phyloP scores from a whole-genome alignment of 2,113 vertebrate genomes.

The Silurus meridionalis region DNA sequence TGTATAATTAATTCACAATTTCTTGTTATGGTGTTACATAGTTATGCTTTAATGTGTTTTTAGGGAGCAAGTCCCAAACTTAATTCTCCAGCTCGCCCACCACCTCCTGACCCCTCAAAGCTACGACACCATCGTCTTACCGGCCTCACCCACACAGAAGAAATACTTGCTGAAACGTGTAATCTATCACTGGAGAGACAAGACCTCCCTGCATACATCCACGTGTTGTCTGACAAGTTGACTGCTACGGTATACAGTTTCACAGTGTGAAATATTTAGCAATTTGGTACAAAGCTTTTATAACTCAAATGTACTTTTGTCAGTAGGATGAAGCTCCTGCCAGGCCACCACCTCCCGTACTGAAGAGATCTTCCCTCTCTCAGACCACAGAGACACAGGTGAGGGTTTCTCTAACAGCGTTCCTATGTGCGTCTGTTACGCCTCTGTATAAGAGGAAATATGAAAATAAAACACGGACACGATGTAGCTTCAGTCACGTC shows the following conservation, averaged over 20 bases:
- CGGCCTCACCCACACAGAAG: neutral
- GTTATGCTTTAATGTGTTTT: neutral
- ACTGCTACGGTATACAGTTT: neutral
- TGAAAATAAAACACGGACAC: too few relatives aligned
- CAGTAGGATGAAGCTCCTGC: conserved; percentile 8
- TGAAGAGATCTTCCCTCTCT: neutral
- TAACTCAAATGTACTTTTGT: neutral
- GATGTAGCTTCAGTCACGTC: too few relatives aligned
- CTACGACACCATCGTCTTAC: neutral
- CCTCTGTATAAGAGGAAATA: too few relatives aligned
- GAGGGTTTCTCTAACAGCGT: neutral
- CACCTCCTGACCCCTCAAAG: neutral
- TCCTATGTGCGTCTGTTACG: neutral
- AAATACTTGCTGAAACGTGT: neutral
- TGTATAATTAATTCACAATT: neutral
- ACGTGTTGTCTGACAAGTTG: neutral
- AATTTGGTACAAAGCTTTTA: neutral
- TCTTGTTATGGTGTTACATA: neutral
- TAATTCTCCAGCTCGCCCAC: conserved; percentile 9
- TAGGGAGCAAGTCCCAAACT: neutral
- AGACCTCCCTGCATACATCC: neutral
- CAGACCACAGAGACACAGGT: conserved; percentile 3
- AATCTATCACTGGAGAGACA: neutral
- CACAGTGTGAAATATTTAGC: neutral
- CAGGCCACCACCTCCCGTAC: neutral